phyloP scores from a whole-genome alignment of 2,113 vertebrate species.

The Pardalotus punctatus region DNA sequence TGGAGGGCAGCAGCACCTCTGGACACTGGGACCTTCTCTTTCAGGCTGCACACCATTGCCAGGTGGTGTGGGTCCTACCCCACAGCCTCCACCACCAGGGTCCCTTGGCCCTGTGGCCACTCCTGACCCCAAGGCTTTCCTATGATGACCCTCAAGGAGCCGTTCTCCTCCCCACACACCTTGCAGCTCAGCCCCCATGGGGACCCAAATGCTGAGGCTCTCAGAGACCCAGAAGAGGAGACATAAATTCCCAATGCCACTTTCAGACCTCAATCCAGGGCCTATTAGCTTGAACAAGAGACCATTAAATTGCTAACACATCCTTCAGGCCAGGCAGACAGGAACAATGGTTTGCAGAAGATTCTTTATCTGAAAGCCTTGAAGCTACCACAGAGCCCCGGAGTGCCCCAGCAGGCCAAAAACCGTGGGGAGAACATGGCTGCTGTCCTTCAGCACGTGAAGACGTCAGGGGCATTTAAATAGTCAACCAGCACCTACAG shows the following conservation, averaged over 20 bases:
- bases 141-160: background rate
- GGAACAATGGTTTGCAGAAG: background rate
- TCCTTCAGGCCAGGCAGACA: background rate
- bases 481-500: constrained; percentile 5
- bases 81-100: background rate
- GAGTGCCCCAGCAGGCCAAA: background rate
- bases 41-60: background rate
- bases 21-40: accelerated
- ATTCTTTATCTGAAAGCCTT: background rate
- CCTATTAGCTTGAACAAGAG: background rate
- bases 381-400: background rate
- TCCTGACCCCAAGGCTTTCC: background rate
- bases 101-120: accelerated
- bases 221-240: background rate
- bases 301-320: background rate
- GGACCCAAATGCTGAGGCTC: background rate
- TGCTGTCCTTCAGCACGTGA: background rate
- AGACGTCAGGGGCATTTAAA: background rate
- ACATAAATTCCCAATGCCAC: background rate
- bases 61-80: background rate
- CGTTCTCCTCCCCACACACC: accelerated
- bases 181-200: background rate
- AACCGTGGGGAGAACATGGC: background rate
- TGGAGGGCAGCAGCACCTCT: background rate
- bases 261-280: background rate